Evolutionary conservation across 2,888 invertebrate species (phyloP), one percentile per base, ranked within the genome.

Genomic region (Synanthedon formicaeformis): DNA sequence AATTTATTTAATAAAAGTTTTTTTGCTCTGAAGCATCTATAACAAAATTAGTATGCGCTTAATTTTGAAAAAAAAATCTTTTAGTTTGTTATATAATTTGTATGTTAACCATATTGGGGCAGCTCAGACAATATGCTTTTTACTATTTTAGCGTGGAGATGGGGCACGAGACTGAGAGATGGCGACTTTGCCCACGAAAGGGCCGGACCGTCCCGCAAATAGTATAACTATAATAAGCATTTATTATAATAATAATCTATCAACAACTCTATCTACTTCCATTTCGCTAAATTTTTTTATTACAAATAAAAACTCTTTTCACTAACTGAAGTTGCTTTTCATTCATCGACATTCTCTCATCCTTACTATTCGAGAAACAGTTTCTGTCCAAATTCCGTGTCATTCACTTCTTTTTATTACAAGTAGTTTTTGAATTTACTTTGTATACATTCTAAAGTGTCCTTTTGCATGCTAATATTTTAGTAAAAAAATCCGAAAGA

Each of bases 391-490:
- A 78, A 76, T 73, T 66, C 68, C 55, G 63, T 61, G 85, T 86
- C 86, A 85, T 87, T 87, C 86, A 87, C 86, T 87, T 87, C 86
- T 86, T 82, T 83, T 75, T 60, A 63, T 50, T 23, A 23, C 23
- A 23, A 48, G 40, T 60, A 34, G n/a, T 16, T 16, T 16, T 50
- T 40, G 34, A 34, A 13, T 50, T 50, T 10, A 45, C 11, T 49
- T 49, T 11, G 18, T 49, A 2, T 11, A 49, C 49, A 18, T 16
- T 5, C 1, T 49, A 23, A 66, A 71, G 77, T 80, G 79, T 81
- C 81, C 79, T 69, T 78, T 80, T 84, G 85, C 86, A 85, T 86
- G 85, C 75, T 83, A 78, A 74, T 73, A 66, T 49, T 18, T 11
- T 48, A 23, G 23, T 23, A 5, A 5, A 23, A n/a, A 1, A 4